These are phyloP conservation scores for Trichomycterus rosablanca DNA, from an alignment of 2,113 vertebrate genomes.

Conservation along the genomic window DNA sequence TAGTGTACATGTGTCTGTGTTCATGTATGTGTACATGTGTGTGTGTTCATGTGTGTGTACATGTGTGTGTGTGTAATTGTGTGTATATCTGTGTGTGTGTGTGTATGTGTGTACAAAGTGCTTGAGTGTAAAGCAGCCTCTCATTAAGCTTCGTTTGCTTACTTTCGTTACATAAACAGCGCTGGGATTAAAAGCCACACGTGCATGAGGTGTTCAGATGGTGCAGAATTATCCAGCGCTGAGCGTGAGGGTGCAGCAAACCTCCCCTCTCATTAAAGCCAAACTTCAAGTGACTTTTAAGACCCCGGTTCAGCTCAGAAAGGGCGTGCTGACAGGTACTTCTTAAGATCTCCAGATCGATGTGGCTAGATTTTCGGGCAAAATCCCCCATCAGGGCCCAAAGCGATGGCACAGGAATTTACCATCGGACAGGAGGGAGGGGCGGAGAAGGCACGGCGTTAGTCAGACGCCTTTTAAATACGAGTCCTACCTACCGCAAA, in stretches of 20 bases:
- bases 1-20: no score
- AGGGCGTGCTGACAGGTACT: slow-evolving; percentile 65
- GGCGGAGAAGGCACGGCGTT: no score
- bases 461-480: no score
- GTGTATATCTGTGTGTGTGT: no score
- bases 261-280: no score
- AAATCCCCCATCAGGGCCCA: slow-evolving; percentile 54
- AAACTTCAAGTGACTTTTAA: no score
- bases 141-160: no score
- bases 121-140: background rate
- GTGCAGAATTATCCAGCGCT: slow-evolving; percentile 58
- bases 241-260: slow-evolving; percentile 52
- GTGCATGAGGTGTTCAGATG: slow-evolving; percentile 61
- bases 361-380: slow-evolving; percentile 61
- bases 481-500: background rate
- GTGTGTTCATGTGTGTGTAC: slow-evolving; percentile 25
- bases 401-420: slow-evolving; percentile 36
- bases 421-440: slow-evolving; percentile 29
- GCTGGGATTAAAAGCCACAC: slow-evolving; percentile 40
- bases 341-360: slow-evolving; percentile 67
- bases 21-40: slow-evolving; percentile 12
- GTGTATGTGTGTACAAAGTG: slow-evolving; percentile 3
- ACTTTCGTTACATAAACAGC: slow-evolving; percentile 37
- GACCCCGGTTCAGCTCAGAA: no score
- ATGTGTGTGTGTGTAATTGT: slow-evolving; percentile 8